phyloP scores from a whole-genome alignment of 2,888 invertebrate species.

The Eristalinus sepulchralis region DNA sequence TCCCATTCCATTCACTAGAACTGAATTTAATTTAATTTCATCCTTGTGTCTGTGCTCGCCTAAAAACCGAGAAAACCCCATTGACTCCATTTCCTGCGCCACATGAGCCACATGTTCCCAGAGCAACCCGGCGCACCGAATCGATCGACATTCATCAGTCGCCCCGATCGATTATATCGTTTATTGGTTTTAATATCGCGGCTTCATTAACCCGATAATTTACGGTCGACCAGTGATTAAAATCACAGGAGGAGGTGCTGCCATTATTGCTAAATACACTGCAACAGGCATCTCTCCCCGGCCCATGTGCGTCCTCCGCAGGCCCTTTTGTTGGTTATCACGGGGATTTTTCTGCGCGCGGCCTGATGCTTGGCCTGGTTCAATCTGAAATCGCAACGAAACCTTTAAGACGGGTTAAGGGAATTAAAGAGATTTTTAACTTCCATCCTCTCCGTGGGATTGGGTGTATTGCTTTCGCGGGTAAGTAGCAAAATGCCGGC shows the following conservation, averaged over 20 bases:
- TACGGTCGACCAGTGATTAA: constrained; percentile 62
- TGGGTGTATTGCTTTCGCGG: constrained; percentile 33
- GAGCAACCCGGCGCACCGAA: not conserved
- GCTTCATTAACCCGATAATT: constrained; percentile 69
- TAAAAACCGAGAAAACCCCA: not conserved
- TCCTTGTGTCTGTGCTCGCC: not conserved
- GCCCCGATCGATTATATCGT: constrained; percentile 53
- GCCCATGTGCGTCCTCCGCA: not conserved
- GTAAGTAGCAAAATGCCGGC: constrained; percentile 27
- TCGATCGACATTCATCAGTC: constrained; percentile 56
- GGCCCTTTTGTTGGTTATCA: not conserved
- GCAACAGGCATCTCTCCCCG: constrained; percentile 43
- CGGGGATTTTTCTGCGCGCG: not conserved
- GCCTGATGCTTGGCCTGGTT: not conserved
- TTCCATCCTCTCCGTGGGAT: constrained; percentile 30
- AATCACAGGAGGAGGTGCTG: constrained; percentile 60
- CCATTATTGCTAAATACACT: constrained; percentile 66
- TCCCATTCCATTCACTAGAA: not conserved
- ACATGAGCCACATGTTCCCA: constrained; percentile 24
- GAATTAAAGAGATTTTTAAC: constrained; percentile 50
- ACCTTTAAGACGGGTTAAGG: constrained; percentile 11
- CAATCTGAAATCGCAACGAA: constrained; percentile 27
- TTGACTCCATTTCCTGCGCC: constrained; percentile 23
- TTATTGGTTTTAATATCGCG: constrained; percentile 66
- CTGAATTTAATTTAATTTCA: constrained; percentile 37